Evolutionary conservation across 2,113 vertebrate genomes (phyloP), one percentile per base, ranked within the genome.

Genomic region (Chloroceryle aenea): DNA sequence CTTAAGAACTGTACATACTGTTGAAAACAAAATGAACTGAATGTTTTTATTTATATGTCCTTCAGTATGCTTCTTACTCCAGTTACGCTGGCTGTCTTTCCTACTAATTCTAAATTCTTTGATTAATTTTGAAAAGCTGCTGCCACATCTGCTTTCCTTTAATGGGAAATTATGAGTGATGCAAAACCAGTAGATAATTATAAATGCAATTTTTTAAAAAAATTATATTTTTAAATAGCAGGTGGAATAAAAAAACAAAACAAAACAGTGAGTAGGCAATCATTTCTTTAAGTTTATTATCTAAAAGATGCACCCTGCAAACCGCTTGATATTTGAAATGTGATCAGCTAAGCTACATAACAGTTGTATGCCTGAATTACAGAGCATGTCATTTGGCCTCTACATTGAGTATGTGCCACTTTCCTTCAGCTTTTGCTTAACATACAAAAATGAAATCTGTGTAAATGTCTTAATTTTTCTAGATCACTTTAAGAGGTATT

Each of bases 321-420:
- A 79, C 29, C 0, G 13, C 62, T 90, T 3, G 0, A 10, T 82
- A 84, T 38, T 67, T 71, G 83, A 92, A 66, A 96, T 90, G 40
- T 80, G 66, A 64, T 83, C 72, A 97, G 29, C 52, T 61, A 79
- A 89, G 45, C 55, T 93, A 78, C 14, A 2, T 79, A 91, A 71
- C 72, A 90, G 52, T 69, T 85, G 14, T 32, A 53, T 68, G 42
- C 25, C 59, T 92, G 59, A 96, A 94, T 67, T 80, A 91, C 21
- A 77, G 75, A 40, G 26, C 36, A 40, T 64, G 42, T 43, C 81
- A 84, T 90, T 84, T 95, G 76, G 93, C 64, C 64, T 90, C 61
- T 75, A 10, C 10, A 12, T 34, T 77, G 42, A 81, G 58, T 75
- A 75, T 67, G 59, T 93, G 69, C 47, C 76, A 74, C 79, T 90